Conservation (phyloP, 2,888 invertebrate genomes). For the Norana najaformis region DNA sequence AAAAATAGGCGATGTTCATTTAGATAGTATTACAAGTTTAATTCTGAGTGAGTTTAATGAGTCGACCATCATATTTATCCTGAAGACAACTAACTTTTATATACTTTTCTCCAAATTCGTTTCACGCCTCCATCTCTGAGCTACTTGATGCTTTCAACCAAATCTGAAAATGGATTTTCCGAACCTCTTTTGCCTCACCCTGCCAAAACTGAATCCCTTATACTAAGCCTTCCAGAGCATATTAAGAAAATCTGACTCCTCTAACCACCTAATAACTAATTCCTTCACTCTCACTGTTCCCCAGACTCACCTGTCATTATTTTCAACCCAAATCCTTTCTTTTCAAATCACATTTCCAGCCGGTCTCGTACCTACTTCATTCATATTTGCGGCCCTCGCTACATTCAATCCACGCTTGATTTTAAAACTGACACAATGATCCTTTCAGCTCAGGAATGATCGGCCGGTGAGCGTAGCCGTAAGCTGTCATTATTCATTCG, state of each 20-base stretch:
- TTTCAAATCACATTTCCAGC: too few species aligned
- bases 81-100: neutral
- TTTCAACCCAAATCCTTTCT: too few species aligned
- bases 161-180: too few species aligned
- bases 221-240: neutral
- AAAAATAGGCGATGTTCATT: neutral
- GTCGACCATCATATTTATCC: neutral
- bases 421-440: too few species aligned
- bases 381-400: too few species aligned
- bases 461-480: too few species aligned
- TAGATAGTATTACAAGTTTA: neutral
- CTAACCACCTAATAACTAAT: neutral
- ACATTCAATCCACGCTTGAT: too few species aligned
- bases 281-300: neutral
- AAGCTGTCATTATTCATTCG: too few species aligned
- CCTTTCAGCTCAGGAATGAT: too few species aligned
- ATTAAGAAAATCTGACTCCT: neutral
- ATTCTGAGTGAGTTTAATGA: neutral
- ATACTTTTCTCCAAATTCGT: neutral
- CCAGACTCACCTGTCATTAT: too few species aligned
- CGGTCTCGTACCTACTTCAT: too few species aligned
- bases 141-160: neutral
- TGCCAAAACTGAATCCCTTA: neutral
- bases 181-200: neutral
- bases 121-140: neutral